Base-by-base conservation (phyloP, 2,797 vertebrate species). In the Eleutherodactylus coqui region DNA sequence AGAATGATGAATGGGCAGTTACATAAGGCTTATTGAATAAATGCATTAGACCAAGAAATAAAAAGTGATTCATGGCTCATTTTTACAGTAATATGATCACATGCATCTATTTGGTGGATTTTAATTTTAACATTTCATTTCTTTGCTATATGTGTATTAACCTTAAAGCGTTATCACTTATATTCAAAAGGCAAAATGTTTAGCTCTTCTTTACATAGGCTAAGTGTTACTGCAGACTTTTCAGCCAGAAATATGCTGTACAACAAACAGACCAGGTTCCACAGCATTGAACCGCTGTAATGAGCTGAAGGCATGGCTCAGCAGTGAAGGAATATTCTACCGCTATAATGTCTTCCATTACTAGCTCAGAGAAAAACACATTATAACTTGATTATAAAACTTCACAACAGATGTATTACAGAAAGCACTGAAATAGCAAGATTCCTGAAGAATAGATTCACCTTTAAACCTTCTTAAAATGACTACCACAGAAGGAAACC, bases 371-470 rank as follows among this genome's bases (percentile, higher is more conserved):
- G 80, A 73, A 82, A 78, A 82, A 82, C 80, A 82, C 80, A 82
- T 82, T 82, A 82, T 72, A 82, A 82, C 80, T 70, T 82, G 80
- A 82, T 82, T 72, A 82, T 41, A 82, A 82, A 82, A 73, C 80
- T 82, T 82, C 64, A 82, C 80, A 82, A 55, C 80, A 82, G 79
- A 82, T 82, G 80, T 82, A 82, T 82, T 82, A 58, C 67, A 43
- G 67, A 69, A 55, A 38, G 80, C 67, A 41, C 67, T 43, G 49
- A 73, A 72, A 82, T 38, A 72, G 80, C 34, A 73, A 82, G 51
- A 72, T 73, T 82, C 49, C 47, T 24, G 34, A 69, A 32, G 45
- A 72, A 72, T 27, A 55, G 47, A 72, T 73, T 82, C 80, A 72
- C 80, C 80, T 82, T 72, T 82, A 72, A 82, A 82, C 80, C 67